phyloP scores from a whole-genome alignment of 2,113 vertebrate genomes.

The Cephalopholis sonnerati region DNA sequence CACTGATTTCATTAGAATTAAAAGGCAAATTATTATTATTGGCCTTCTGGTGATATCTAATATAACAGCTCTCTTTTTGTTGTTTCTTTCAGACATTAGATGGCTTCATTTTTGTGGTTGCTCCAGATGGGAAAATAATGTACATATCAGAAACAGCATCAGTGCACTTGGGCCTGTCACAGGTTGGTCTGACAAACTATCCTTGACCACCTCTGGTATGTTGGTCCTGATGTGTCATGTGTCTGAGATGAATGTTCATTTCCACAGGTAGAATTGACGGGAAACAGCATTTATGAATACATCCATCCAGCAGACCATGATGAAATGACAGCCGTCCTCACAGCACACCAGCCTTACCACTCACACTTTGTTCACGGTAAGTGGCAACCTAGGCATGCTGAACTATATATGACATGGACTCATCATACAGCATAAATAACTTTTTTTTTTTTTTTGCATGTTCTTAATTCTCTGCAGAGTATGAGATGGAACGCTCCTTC shows the following conservation, averaged over 20 bases:
- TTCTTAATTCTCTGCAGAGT: constrained; percentile 83
- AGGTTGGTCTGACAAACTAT: constrained; percentile 84
- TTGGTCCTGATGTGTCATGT: background rate
- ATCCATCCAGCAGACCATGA: constrained; percentile 98
- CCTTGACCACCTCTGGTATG: background rate
- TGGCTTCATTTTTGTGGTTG: constrained; percentile 99
- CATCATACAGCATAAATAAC: background rate
- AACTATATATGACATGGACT: background rate
- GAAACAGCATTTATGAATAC: constrained; percentile 98
- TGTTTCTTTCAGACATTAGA: constrained; percentile 90
- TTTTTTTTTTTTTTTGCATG: background rate
- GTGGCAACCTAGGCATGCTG: rapidly evolving
- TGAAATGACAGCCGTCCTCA: constrained; percentile 97
- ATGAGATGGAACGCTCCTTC: constrained; percentile 97
- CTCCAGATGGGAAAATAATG: constrained; percentile 99
- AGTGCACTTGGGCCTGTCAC: constrained; percentile 96
- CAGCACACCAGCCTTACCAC: constrained; percentile 96
- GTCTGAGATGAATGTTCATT: constrained; percentile 62
- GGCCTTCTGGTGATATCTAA: background rate
- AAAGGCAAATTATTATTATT: background rate
- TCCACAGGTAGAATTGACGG: constrained; percentile 97
- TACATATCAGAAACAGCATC: constrained; percentile 99
- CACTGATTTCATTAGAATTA: background rate
- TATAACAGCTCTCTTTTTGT: background rate
- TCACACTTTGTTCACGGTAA: constrained; percentile 98